Evolutionary conservation across 2,888 invertebrate species (phyloP), one percentile per base, ranked within the genome.

Genomic region (Harpalus rubripes): DNA sequence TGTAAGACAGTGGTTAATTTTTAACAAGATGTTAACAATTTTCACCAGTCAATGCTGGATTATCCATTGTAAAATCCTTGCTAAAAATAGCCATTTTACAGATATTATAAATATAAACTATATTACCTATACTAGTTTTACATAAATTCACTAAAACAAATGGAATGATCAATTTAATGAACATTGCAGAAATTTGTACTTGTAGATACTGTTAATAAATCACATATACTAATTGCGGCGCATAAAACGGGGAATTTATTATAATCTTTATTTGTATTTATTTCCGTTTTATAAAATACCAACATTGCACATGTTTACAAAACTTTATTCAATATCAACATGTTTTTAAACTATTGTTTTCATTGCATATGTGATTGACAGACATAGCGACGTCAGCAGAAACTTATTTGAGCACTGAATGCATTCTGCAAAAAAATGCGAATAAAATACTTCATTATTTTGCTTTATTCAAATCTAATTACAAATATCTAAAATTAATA

Each of bases 161-260:
- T 39, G 26, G 32, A 68, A 74, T 15, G 10, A 18, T 18, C 15
- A 15, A 15, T 74, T 16, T 44, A 10, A 12, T 44, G 15, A 74
- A n/a, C 72, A 74, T 74, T 74, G 41, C 16, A 44, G 39, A 74
- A 74, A 18, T 18, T 15, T 63, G 18, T 22, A 63, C 59, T 18
- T 59, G 59, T 12, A 52, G 7, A 52, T 32, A 5, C 32, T 32
- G 32, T 32, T 32, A 32, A 3, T 32, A 32, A 32, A 32, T 32
- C 32, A 32, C 32, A 32, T 32, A 32, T 32, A 22, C 22, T 22
- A 32, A 32, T 32, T 32, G 6, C 32, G 32, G 32, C 32, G 32
- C 32, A 12, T 10, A 52, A 52, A 52, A 52, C 0, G 10, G 32
- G 4, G 5, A 32, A 32, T 32, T 32, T 32, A 32, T 32, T 32